phyloP scores from a whole-genome alignment of 2,113 vertebrate genomes.

The Scopus umbretta region DNA sequence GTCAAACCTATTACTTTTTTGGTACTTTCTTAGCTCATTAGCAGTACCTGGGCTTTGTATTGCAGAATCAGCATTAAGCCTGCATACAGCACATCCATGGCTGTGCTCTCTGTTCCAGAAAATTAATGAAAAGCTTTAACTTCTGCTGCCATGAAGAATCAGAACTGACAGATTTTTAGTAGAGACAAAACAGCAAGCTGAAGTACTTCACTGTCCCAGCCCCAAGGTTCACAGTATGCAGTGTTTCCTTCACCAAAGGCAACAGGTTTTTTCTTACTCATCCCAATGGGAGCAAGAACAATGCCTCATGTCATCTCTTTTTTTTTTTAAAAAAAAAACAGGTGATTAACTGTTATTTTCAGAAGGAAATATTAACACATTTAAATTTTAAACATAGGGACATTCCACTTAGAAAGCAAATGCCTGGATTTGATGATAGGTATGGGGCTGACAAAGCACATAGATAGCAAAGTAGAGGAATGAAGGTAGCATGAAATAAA shows the following conservation, averaged over 20 bases:
- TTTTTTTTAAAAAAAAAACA: no score
- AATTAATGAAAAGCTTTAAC: neutral
- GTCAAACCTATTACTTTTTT: neutral
- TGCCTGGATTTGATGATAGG: neutral
- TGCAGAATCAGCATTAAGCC: neutral
- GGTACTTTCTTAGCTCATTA: neutral
- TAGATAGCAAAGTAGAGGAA: neutral
- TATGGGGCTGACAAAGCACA: neutral
- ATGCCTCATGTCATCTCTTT: no score
- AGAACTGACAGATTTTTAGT: neutral
- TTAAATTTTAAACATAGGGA: neutral
- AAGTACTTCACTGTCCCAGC: neutral
- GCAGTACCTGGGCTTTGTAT: neutral
- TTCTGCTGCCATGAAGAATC: neutral
- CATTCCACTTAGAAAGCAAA: neutral
- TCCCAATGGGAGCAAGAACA: neutral
- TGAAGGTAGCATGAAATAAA: neutral
- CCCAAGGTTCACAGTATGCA: neutral
- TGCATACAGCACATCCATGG: neutral
- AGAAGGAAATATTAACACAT: neutral
- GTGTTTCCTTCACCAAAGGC: neutral
- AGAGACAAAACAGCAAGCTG: neutral
- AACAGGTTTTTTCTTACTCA: neutral
- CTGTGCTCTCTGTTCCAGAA: neutral
- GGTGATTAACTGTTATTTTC: neutral